Evolutionary conservation across 2,888 invertebrate genomes (phyloP), one percentile per base, ranked within the genome.

Genomic region (Encarsia formosa): DNA sequence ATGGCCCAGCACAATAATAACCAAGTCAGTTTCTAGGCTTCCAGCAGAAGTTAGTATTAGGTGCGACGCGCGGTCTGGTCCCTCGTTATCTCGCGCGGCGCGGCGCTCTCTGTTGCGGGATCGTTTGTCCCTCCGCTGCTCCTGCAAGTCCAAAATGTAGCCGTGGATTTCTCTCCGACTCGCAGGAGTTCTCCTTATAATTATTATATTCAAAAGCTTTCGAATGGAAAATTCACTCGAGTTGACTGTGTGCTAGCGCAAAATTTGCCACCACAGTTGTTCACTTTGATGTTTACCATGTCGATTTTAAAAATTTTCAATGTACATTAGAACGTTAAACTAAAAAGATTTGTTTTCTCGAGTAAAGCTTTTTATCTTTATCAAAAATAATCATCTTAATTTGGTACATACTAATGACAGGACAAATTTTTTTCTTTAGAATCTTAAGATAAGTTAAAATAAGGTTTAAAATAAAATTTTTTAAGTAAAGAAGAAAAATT

Each of bases 11-110:
- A n/a, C n/a, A n/a, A n/a, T n/a, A n/a, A n/a, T n/a, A n/a, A n/a
- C n/a, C n/a, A n/a, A n/a, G n/a, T n/a, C n/a, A n/a, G n/a, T n/a
- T n/a, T n/a, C n/a, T n/a, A n/a, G n/a, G n/a, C n/a, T n/a, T n/a
- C n/a, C n/a, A n/a, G n/a, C n/a, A n/a, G n/a, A 26, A 5, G 26
- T 26, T 26, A 26, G 11, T 26, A 26, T 26, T 34, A 15, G 15
- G 34, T 34, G 34, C 34, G n/a, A n/a, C n/a, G n/a, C 22, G 26
- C 15, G 46, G 52, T 54, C 52, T 49, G 52, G 46, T 46, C 54
- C 47, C 38, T 49, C 42, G 32, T 49, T 43, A 26, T 45, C 22
- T 8, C 35, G n/a, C 15, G 6, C 20, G 13, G n/a, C 34, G 34
- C n/a, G 15, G 11, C 15, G 34, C 40, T 18, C 20, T 1, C 24